Base-by-base conservation (phyloP, 2,888 invertebrate species). In the Leucania comma region DNA sequence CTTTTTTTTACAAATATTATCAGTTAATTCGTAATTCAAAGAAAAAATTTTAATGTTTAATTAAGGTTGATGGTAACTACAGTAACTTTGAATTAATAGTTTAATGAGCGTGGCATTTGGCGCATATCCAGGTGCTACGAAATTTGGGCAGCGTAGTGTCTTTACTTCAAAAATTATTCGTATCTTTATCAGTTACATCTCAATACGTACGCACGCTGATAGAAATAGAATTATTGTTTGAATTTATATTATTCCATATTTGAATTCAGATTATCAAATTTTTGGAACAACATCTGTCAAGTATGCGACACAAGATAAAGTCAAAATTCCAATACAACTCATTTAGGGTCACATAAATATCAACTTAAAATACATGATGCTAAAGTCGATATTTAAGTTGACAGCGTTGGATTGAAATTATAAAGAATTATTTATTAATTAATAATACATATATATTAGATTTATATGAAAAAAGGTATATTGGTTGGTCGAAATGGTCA, bases 121-220 rank as follows among this genome's bases (percentile, higher is more conserved):
- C 4, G 20, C 20, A 54, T 63, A 20, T 38, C 12, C 24, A 32
- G 32, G 24, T 51, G 24, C 51, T 70, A 48, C 48, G 26, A 20
- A 70, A 35, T 76, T 76, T 57, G 6, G 38, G 6, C n/a, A 53
- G n/a, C 38, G 58, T 66, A 73, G 51, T 29, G 35, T n/a, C 5
- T 17, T 38, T 38, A 38, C 38, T 35, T 35, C 1, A 42, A 42
- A 14, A 22, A 46, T 8, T 5, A 42, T 56, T 14, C 38, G 50
- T 71, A 20, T 29, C 12, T 20, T 17, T 42, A 29, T 24, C 29
- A 5, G 3, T 53, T 9, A 35, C 2, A 35, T n/a, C 0, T n/a
- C 5, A 17, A 54, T 14, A 6, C 22, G 2, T 38, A 2, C 12
- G 48, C 54, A 20, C 26, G 10, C 0, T 10, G 3, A 29, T 20